A percentile compares a stretch with the other conserved stretches of the same genome.
These are phyloP conservation scores for Hirundichthys speculiger DNA, from an alignment of 2,113 vertebrate genomes.

Conservation along the genomic window DNA sequence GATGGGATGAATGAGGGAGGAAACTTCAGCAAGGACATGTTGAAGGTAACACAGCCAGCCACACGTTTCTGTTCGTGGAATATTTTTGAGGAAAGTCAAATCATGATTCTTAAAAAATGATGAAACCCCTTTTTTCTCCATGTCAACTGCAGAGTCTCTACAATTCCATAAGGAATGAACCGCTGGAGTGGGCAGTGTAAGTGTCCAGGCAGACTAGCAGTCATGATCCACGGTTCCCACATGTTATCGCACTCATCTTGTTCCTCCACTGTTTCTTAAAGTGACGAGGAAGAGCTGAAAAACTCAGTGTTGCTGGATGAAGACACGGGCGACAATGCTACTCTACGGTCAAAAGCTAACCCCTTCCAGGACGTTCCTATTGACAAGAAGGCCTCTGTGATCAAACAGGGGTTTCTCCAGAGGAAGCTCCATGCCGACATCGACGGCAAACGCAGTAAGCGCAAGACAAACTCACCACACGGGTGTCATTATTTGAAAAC, in stretches of 20 bases:
- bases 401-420: constrained; percentile 86
- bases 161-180: constrained; percentile 86
- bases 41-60: constrained; percentile 84
- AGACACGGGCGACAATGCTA: constrained; percentile 27
- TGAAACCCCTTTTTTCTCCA: neutral
- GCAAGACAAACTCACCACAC: neutral
- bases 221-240: neutral
- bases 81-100: neutral
- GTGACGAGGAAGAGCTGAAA: constrained; percentile 82
- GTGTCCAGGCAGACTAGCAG: constrained; percentile 27
- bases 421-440: constrained; percentile 89
- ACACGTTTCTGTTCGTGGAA: neutral
- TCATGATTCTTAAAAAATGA: neutral
- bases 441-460: constrained; percentile 91
- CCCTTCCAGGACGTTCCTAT: constrained; percentile 85
- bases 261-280: constrained; percentile 43
- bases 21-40: constrained; percentile 86
- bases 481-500: no score
- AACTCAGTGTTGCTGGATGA: constrained; percentile 62
- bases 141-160: constrained; percentile 82
- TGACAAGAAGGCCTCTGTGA: constrained; percentile 79
- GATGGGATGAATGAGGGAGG: constrained; percentile 84
- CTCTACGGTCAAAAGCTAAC: constrained; percentile 80
- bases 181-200: constrained; percentile 89
- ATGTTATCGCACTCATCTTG: neutral